phyloP scores from a whole-genome alignment of 2,113 vertebrate genomes.

The Labeo catla region DNA sequence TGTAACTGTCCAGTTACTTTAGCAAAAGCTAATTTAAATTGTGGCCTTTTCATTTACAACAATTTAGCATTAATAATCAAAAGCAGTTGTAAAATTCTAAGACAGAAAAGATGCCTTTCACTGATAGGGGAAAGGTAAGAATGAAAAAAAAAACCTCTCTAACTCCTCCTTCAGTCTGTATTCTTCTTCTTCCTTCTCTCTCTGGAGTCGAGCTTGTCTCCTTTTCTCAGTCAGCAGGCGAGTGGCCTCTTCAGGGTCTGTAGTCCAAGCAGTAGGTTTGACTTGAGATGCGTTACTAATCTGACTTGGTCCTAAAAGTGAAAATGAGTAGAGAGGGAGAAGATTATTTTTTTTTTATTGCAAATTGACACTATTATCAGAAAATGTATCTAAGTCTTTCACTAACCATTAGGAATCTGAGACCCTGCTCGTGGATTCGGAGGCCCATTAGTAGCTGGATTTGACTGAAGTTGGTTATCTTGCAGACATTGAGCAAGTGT shows the following conservation, averaged over 20 bases:
- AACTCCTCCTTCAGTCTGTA: slow-evolving; percentile 79
- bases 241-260: slow-evolving; percentile 85
- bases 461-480: not conserved
- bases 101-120: not conserved
- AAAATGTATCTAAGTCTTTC: not conserved
- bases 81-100: not conserved
- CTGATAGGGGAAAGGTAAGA: not conserved
- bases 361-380: not conserved
- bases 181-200: slow-evolving; percentile 87
- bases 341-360: too few relatives aligned
- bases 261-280: slow-evolving; percentile 83
- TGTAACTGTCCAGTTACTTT: not conserved
- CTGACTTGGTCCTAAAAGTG: slow-evolving; percentile 16
- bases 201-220: slow-evolving; percentile 86
- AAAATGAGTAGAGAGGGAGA: not conserved
- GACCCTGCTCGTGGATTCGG: not conserved
- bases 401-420: slow-evolving; percentile 34
- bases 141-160: slow-evolving; percentile 77
- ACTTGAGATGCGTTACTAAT: slow-evolving; percentile 38
- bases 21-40: not conserved
- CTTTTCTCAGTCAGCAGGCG: slow-evolving; percentile 89
- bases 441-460: not conserved
- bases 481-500: not conserved
- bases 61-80: not conserved
- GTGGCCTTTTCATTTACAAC: not conserved